Base-by-base conservation (phyloP, 2,797 vertebrate genomes). In the Glyptemys insculpta region DNA sequence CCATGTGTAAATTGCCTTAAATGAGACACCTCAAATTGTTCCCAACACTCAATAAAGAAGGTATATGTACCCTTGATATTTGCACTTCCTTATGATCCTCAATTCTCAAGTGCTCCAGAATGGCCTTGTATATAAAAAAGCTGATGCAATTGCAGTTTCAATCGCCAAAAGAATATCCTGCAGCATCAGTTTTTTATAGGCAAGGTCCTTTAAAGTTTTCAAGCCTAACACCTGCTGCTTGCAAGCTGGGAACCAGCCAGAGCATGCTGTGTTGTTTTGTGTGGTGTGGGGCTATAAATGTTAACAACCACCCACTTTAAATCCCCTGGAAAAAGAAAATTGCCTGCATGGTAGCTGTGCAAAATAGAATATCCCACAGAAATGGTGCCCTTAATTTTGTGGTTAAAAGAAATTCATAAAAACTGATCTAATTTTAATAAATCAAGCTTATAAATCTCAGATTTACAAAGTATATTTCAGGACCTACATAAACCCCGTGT, bases 401-500 rank as follows among this genome's bases (percentile, higher is more conserved):
- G 6, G 76, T 72, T 88, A 53, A 52, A 93, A 56, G 10, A 94
- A 23, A 92, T 65, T 4, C 79, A 91, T 23, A 87, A 87, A 85
- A 93, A 47, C 85, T 93, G 19, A 93, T 91, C 85, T 5, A 54
- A 96, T 62, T 18, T 96, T 94, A 94, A 97, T 90, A 93, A 62
- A 37, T 76, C 81, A 88, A 96, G 90, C 49, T 93, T 93, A 94
- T 95, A 93, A 53, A 96, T 95, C 87, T 88, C 87, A 92, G 79
- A 88, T 79, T 87, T 86, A 9, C 47, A 53, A 90, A 95, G 91
- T 84, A 94, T 80, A 88, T 83, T 80, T 95, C 93, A 80, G 91
- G 90, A 95, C 49, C 57, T 72, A n/a, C 83, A 97, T 8, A 91
- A 96, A 80, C 88, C 47, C 49, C 72, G 92, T 95, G 47, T 44